A percentile compares a stretch with the other conserved stretches of the same genome.
These are phyloP conservation scores for Sarcophaga carnaria DNA, from an alignment of 2,888 invertebrate genomes.

Conservation along the genomic window DNA sequence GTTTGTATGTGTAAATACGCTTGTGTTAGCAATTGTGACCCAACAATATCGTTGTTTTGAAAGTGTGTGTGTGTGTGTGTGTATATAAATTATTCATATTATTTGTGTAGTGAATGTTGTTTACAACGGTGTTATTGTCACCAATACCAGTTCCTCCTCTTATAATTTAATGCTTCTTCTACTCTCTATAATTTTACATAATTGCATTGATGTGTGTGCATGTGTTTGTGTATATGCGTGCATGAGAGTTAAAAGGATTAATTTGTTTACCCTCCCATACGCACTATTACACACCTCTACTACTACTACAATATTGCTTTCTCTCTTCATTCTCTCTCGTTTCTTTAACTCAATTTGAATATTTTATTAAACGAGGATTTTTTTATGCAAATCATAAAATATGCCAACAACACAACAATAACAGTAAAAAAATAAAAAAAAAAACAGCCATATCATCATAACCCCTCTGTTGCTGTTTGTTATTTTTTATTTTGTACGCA, in stretches of 20 bases:
- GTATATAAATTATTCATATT: slow-evolving; percentile 46
- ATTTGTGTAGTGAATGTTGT: slow-evolving; percentile 57
- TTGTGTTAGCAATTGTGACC: neutral
- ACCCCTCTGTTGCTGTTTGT: neutral
- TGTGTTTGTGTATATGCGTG: neutral
- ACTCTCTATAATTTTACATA: neutral
- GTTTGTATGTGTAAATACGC: neutral
- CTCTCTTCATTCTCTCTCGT: neutral
- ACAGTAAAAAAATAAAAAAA: too few species aligned
- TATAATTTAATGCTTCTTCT: neutral
- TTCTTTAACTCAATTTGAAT: slow-evolving; percentile 2
- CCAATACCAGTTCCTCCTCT: slow-evolving; percentile 12
- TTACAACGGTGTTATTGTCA: slow-evolving; percentile 61
- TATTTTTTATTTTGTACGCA: neutral
- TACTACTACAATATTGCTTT: neutral
- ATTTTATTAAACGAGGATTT: slow-evolving; percentile 37
- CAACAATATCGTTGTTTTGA: neutral
- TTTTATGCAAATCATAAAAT: slow-evolving; percentile 52
- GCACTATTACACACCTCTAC: neutral
- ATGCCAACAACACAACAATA: slow-evolving; percentile 24
- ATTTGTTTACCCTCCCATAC: slow-evolving; percentile 55
- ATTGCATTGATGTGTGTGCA: neutral
- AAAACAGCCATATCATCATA: neutral
- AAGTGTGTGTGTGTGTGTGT: slow-evolving; percentile 14
- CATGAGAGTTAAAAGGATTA: slow-evolving; percentile 51